Conservation (phyloP, 2,797 vertebrate species). For the Rhinogobio ventralis region DNA sequence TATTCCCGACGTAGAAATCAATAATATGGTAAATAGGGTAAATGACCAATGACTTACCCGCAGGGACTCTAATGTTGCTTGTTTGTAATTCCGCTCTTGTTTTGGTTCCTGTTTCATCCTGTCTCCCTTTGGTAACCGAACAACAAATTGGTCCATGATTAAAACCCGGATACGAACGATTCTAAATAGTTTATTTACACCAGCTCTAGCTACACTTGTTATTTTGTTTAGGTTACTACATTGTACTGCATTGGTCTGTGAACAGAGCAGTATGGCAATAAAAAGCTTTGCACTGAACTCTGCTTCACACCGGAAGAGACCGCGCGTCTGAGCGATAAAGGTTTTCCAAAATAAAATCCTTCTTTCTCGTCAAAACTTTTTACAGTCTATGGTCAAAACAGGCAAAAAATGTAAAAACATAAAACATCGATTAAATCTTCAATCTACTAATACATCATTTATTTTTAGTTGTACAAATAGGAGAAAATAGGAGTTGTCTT, state of each 20-base stretch:
- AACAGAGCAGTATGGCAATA: too few relatives aligned
- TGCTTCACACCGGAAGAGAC: constrained; percentile 3
- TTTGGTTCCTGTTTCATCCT: constrained; percentile 65
- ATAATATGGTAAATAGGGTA: background rate
- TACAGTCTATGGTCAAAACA: too few relatives aligned
- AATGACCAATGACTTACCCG: constrained; percentile 76
- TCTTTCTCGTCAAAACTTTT: background rate
- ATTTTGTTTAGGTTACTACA: background rate
- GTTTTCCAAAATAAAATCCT: constrained; percentile 22
- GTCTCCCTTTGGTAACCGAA: constrained; percentile 75
- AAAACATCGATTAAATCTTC: background rate
- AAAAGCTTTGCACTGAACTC: background rate
- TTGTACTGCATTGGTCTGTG: background rate
- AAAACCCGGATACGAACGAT: background rate
- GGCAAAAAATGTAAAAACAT: too few relatives aligned
- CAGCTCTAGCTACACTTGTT: background rate
- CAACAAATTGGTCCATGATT: constrained; percentile 88
- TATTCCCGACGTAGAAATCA: background rate
- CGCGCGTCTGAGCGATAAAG: background rate
- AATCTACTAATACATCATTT: background rate
- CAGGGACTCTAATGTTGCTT: constrained; percentile 88
- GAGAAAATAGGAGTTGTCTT: background rate
- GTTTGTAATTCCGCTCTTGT: constrained; percentile 78
- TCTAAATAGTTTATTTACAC: background rate
- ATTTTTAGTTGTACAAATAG: background rate